Base-by-base conservation (phyloP, 2,888 invertebrate species). In the Piscicola geometra region DNA sequence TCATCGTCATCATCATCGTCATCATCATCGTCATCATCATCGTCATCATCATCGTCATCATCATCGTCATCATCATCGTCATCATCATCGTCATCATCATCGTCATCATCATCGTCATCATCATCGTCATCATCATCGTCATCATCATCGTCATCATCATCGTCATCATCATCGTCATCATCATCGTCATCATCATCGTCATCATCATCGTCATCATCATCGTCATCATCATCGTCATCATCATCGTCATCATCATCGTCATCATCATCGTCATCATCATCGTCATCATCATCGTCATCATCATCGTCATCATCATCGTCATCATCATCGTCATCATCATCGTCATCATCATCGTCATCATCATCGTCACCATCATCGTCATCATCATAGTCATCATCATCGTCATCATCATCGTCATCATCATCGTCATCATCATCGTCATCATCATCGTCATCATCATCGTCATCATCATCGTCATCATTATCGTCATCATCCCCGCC, bases 381-480 rank as follows among this genome's bases (percentile, higher is more conserved):
- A n/a, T n/a, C n/a, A n/a, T n/a, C n/a, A n/a, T n/a, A n/a, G n/a
- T n/a, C n/a, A n/a, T n/a, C n/a, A n/a, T n/a, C n/a, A n/a, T n/a
- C n/a, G 66, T 66, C 74, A 73, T 66, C 74, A 9, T 32, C 60
- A 12, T 66, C 74, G 32, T 73, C 74, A 32, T 73, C 74, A 32
- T 73, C 74, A 32, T 66, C 74, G 12, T 35, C 74, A 64, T 66
- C 64, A 32, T 66, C 60, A 64, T 66, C 74, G 15, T 60, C 66
- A 33, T 73, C 74, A 32, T 73, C 66, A 64, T 73, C 74, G 25
- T 64, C 74, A 73, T 32, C 74, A 33, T 60, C 74, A 73, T 32
- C 74, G 66, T 60, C 74, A 73, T 60, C 74, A 66, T 60, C 74
- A 64, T 60, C 74, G 35, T 60, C 74, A 73, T 32, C 74, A 64